Evolutionary conservation across 1,140 invertebrate species (phyloP).

Genomic region (roundworm (Caenorhabditis elegans)): WBcel235 BX284603.4:6030501-6031000

Average conservation of each 20-base stretch:
- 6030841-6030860: no score
- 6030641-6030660: no score
- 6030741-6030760: no score
- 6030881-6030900: not conserved
- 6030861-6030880: no score
- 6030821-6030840: no score
- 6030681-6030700: no score
- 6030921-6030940: conserved; percentile 14
- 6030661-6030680: no score
- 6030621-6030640: not conserved
- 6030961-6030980: not conserved
- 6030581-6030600: not conserved
- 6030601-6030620: not conserved
- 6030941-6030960: not conserved
- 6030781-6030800: no score
- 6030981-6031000: not conserved
- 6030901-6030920: conserved; percentile 27
- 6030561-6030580: not conserved
- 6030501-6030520: conserved; percentile 7
- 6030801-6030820: no score
- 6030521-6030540: not conserved
- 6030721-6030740: no score
- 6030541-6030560: not conserved
- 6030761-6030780: no score
- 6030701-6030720: no score